Conservation (phyloP, 2,797 vertebrate species). For the Notolabrus celidotus region DNA sequence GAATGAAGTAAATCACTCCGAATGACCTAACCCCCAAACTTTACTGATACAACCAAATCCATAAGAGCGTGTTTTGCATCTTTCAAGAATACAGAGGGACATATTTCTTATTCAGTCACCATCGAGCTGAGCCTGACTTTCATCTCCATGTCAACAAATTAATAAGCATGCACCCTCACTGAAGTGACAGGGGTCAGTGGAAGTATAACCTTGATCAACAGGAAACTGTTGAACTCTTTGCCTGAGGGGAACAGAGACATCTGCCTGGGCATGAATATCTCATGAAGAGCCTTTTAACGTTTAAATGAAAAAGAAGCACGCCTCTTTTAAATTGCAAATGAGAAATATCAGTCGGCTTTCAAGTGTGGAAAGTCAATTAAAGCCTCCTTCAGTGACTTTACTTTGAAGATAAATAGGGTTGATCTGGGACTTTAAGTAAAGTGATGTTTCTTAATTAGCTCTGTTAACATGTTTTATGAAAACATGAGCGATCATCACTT, state of each 20-base stretch:
- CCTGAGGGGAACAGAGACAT: constrained; percentile 57
- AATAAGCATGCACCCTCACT: constrained; percentile 42
- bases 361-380: constrained; percentile 54
- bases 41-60: too few species aligned
- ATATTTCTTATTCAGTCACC: constrained; percentile 8
- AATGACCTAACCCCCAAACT: too few species aligned
- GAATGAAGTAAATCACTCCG: too few species aligned
- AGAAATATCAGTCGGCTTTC: constrained; percentile 50
- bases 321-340: constrained; percentile 67
- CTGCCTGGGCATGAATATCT: constrained; percentile 61
- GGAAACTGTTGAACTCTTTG: constrained; percentile 62
- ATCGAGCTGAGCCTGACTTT: constrained; percentile 20
- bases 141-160: constrained; percentile 20
- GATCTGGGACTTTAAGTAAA: constrained; percentile 32
- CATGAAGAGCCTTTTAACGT: constrained; percentile 68
- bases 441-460: constrained; percentile 31
- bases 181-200: constrained; percentile 42
- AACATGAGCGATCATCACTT: not conserved
- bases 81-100: not conserved
- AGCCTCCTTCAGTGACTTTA: constrained; percentile 46
- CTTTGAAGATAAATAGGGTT: constrained; percentile 25
- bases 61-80: not conserved
- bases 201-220: constrained; percentile 67
- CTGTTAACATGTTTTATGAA: constrained; percentile 10
- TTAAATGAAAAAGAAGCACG: constrained; percentile 48